Evolutionary conservation across 1,140 invertebrate genomes (phyloP), one percentile per base, ranked within the genome.

Genomic region (Colletes gigas): DNA sequence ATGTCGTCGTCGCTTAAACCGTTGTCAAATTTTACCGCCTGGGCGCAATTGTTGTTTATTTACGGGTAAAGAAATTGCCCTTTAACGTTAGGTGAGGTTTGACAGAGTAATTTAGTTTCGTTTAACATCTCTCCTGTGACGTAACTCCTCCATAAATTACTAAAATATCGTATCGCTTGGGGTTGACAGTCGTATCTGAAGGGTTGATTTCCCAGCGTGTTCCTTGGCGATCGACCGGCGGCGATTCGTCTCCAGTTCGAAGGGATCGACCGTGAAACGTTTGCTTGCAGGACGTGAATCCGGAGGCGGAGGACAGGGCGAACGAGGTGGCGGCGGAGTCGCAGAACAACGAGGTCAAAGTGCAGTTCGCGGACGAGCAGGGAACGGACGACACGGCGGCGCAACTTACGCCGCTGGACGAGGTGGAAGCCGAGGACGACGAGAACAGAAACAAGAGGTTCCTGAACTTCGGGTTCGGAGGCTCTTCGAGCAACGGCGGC

Each of bases 391-490:
- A 94, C 9, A 82, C 93, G 17, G 89, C 94, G 10, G 89, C 94
- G 10, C 94, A 93, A 67, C 90, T 94, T 19, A 93, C 94, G 47
- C 94, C 94, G 2, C 90, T 96, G 52, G 96, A 96, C 21, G 93
- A 94, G 83, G 93, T 93, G 9, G 94, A 95, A 65, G 94, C 95
- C 52, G 95, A 94, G 60, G 96, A 95, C 84, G 96, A 97, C 88
- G 96, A 97, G 88, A 96, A 96, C 90, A 94, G 96, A 88, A 96
- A 97, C 92, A 97, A 97, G 90, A 95, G 96, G 94, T 97, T 96
- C 92, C 94, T 97, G 83, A 96, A 94, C 91, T 97, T 97, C 89
- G 94, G 94, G 15, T 92, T 94, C 55, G 95, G 95, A 15, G 93
- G 90, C 63, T 89, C 79, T 81, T 90, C 65, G 21, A 91, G 91